These are phyloP conservation scores for Micrasema minimum DNA, from an alignment of 1,140 invertebrate genomes.

Conservation along the genomic window DNA sequence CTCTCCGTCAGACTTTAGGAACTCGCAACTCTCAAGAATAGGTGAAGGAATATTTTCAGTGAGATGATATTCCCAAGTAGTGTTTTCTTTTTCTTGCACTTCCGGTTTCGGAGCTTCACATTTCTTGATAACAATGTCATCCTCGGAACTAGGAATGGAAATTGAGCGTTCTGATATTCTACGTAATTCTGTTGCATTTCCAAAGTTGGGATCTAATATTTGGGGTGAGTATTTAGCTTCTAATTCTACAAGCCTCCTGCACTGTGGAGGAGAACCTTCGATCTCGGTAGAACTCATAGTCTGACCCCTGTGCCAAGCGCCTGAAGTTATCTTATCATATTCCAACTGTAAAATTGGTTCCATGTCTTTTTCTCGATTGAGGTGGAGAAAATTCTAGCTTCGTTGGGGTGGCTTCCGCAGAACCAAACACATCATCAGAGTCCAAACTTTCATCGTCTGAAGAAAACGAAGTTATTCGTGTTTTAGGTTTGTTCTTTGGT, in stretches of 20 bases:
- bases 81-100: constrained; percentile 65
- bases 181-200: constrained; percentile 71
- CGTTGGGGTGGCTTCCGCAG: constrained; percentile 74
- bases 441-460: constrained; percentile 78
- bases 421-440: constrained; percentile 78
- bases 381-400: constrained; percentile 76
- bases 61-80: constrained; percentile 70
- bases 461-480: constrained; percentile 76
- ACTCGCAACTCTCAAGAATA: constrained; percentile 69
- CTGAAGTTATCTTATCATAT: constrained; percentile 73
- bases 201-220: constrained; percentile 68
- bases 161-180: constrained; percentile 76
- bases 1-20: constrained; percentile 70
- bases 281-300: constrained; percentile 80
- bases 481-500: constrained; percentile 70
- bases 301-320: constrained; percentile 74
- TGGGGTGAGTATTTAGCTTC: constrained; percentile 72
- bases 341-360: constrained; percentile 76
- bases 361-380: constrained; percentile 75
- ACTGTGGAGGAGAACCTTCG: constrained; percentile 76
- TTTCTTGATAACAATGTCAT: constrained; percentile 63
- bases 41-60: constrained; percentile 71
- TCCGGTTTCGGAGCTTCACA: constrained; percentile 61
- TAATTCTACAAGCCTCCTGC: constrained; percentile 68
- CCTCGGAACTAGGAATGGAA: constrained; percentile 77